Conservation (phyloP, 1,140 invertebrate genomes). For the Neodiprion virginianus region DNA sequence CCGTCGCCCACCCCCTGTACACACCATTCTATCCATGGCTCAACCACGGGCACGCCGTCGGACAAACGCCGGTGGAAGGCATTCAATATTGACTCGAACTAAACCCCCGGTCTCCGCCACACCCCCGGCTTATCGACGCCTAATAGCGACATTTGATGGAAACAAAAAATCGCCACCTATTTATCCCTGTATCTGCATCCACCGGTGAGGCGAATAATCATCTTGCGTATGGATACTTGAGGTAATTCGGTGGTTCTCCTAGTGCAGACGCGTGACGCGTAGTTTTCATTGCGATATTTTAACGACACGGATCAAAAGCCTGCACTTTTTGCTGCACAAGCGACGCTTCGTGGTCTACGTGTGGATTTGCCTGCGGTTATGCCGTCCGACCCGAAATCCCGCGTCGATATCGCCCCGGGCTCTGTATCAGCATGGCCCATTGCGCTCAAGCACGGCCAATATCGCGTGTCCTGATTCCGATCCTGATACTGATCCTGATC, state of each 20-base stretch:
- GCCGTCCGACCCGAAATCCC: neutral
- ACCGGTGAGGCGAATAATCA: neutral
- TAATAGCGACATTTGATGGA: constrained; percentile 42
- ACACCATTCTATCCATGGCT: constrained; percentile 32
- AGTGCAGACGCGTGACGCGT: neutral
- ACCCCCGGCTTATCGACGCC: constrained; percentile 52
- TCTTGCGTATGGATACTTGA: neutral
- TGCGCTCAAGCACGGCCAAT: constrained; percentile 61
- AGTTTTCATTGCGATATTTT: neutral
- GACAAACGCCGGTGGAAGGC: constrained; percentile 53
- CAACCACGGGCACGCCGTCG: constrained; percentile 33
- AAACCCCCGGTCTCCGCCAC: constrained; percentile 40
- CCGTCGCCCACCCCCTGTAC: constrained; percentile 30
- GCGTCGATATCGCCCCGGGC: constrained; percentile 30
- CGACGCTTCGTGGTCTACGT: neutral
- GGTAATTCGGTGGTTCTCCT: neutral
- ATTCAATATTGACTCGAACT: constrained; percentile 55
- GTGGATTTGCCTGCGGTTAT: neutral
- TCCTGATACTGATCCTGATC: constrained; percentile 7
- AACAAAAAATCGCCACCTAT: neutral
- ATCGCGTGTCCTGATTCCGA: constrained; percentile 53
- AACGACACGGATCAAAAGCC: neutral
- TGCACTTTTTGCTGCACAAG: neutral
- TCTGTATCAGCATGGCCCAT: constrained; percentile 60
- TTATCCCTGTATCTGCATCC: neutral